A percentile compares a stretch with the other conserved stretches of the same genome.
Evolutionary conservation across 2,888 invertebrate genomes (phyloP).

Genomic region (Drosophila neonasuta): DNA sequence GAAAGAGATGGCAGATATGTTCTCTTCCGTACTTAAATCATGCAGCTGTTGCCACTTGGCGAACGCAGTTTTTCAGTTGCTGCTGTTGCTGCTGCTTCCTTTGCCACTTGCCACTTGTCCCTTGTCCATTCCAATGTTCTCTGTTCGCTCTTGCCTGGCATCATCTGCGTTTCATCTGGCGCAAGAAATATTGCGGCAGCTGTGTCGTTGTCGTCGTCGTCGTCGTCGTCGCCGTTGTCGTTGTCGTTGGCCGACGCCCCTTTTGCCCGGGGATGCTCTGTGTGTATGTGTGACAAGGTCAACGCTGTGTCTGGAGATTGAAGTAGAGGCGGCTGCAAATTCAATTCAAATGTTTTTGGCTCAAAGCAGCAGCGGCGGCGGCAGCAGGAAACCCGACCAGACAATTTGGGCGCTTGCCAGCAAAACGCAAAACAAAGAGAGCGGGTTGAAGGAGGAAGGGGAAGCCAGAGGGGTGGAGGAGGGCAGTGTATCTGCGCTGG

Average conservation of each 20-base stretch:
- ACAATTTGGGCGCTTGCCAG: slow-evolving; percentile 78
- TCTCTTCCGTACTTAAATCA: slow-evolving; percentile 16
- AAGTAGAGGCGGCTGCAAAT: slow-evolving; percentile 65
- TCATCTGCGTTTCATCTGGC: slow-evolving; percentile 82
- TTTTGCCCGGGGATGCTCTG: slow-evolving; percentile 24
- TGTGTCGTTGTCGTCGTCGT: slow-evolving; percentile 63
- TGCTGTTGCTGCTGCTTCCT: slow-evolving; percentile 22
- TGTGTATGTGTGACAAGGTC: slow-evolving; percentile 69
- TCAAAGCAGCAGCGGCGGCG: slow-evolving; percentile 41
- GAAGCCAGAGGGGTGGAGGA: not conserved
- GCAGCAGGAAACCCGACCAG: slow-evolving; percentile 40
- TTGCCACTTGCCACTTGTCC: slow-evolving; percentile 21
- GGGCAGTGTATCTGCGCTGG: slow-evolving; percentile 64
- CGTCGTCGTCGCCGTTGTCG: slow-evolving; percentile 25
- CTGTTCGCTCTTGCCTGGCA: slow-evolving; percentile 57
- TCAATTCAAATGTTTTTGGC: slow-evolving; percentile 72
- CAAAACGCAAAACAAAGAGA: slow-evolving; percentile 22
- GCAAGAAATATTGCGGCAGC: slow-evolving; percentile 80
- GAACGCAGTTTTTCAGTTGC: slow-evolving; percentile 65
- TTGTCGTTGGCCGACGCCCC: slow-evolving; percentile 48
- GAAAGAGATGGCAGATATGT: slow-evolving; percentile 26
- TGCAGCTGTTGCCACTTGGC: slow-evolving; percentile 73
- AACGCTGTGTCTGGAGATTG: slow-evolving; percentile 71
- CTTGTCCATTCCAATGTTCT: slow-evolving; percentile 7
- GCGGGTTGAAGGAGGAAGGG: not conserved